Conservation (phyloP, 1,140 invertebrate genomes). For the Trinorchestia longiramus region DNA sequence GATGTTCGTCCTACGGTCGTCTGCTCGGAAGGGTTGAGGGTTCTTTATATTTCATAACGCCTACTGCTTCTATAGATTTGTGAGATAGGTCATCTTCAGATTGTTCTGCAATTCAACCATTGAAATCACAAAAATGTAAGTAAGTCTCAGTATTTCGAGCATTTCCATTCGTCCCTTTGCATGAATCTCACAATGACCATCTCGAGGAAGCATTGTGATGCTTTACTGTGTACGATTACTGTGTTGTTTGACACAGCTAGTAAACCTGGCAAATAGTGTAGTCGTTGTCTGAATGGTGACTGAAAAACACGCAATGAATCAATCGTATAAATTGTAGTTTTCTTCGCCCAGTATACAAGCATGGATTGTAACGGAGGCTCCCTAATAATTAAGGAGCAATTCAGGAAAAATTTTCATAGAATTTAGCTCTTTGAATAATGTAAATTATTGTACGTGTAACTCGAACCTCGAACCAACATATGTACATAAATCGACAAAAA, state of each 20-base stretch:
- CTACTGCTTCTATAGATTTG: background rate
- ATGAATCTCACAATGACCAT: background rate
- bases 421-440: background rate
- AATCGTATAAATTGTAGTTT: background rate
- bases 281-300: background rate
- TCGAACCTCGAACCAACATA: background rate
- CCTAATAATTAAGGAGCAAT: background rate
- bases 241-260: background rate
- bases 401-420: background rate
- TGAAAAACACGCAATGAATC: background rate
- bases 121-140: background rate
- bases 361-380: background rate
- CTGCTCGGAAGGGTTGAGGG: conserved; percentile 2
- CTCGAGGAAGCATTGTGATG: background rate
- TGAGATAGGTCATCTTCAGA: background rate
- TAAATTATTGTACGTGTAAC: background rate
- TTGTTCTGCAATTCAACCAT: background rate
- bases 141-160: background rate
- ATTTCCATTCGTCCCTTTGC: background rate
- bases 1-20: background rate
- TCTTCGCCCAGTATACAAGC: background rate
- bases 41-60: background rate
- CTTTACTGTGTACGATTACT: background rate
- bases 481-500: too few species aligned
- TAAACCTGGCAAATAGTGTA: background rate